Evolutionary conservation across 2,888 invertebrate species (phyloP), one percentile per base, ranked within the genome.

Genomic region (Quadriops clusia): DNA sequence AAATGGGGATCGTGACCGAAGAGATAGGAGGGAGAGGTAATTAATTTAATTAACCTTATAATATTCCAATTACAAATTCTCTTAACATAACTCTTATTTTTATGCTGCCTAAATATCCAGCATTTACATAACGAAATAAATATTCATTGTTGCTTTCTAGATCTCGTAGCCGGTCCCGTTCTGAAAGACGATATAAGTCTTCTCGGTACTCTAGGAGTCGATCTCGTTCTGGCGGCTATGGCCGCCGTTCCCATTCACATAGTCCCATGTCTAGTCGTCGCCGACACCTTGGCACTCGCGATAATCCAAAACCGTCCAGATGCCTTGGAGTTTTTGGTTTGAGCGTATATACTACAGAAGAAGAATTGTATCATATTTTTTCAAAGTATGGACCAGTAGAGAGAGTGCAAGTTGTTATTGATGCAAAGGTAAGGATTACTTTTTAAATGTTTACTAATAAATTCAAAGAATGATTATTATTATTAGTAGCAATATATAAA

Each of bases 251-350:
- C 32, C 74, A 74, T 60, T 77, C 81, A 37, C 74, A 78, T 53
- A 84, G 84, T 54, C 85, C 86, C 13, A 80, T 83, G 81, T 84
- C 86, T 17, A 77, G 75, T 42, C 70, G 86, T 37, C 68, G 81
- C 45, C 68, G 86, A 23, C 85, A 86, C 58, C 64, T 71, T 38
- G 82, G 84, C 40, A 83, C 79, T 54, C 67, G 85, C 60, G 87
- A 90, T 49, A 81, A 86, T 54, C 94, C 94, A 0, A 76, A 80
- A 38, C 83, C 87, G 3, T 83, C 81, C 25, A 71, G 86, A 30
- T 95, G 94, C 55, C 69, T 97, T 27, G 97, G 97, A 10, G 82
- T 97, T 7, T 97, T 97, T 60, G 95, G 95, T 3, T 66, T 97
- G 33, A 93, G 86, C 53, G 74, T 91, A 31, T 82, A 84, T 61